Base-by-base conservation (phyloP, 2,113 vertebrate species). In the Eidolon helvum region DNA sequence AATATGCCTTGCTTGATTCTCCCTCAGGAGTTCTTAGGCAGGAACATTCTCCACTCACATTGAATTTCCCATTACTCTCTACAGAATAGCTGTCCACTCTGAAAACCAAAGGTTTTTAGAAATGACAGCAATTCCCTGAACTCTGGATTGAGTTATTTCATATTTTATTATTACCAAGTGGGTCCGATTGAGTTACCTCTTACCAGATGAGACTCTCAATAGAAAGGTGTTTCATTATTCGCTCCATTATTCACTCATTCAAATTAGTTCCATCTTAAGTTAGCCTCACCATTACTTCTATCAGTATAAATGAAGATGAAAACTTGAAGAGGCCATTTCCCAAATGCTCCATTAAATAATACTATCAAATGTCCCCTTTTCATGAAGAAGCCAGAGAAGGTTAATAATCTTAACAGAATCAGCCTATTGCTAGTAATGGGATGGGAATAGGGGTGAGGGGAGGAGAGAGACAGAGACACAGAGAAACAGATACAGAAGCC, bases 61-160 rank as follows among this genome's bases (percentile, higher is more conserved):
- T 74, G 55, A 87, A 86, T 93, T 95, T 86, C 86, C 65, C 15
- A 4, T 48, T 53, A 61, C 15, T 86, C 68, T 35, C 35, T 85
- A 45, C 4, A 85, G 33, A 72, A 74, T 59, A 94, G 38, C 10
- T 77, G 5, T 50, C 68, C 66, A 63, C 11, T 83, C 19, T 50
- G 68, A 92, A 87, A 95, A 77, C 21, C 15, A 45, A 87, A 90
- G 84, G 21, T 28, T 80, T 95, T 94, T 72, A 77, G 21, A 92
- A 97, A 93, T 63, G 38, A 35, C 5, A 87, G 21, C 15, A 83
- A 57, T 45, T 88, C 33, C 55, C 11, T 88, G 88, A 80, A 65
- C 26, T 71, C 61, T 40, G 53, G 55, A 28, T 77, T 40, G 26
- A 71, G 91, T 71, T 75, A 26, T 10, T 7, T 57, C 48, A 43